Conservation (phyloP, 2,113 vertebrate genomes). For the Corythaixoides concolor region DNA sequence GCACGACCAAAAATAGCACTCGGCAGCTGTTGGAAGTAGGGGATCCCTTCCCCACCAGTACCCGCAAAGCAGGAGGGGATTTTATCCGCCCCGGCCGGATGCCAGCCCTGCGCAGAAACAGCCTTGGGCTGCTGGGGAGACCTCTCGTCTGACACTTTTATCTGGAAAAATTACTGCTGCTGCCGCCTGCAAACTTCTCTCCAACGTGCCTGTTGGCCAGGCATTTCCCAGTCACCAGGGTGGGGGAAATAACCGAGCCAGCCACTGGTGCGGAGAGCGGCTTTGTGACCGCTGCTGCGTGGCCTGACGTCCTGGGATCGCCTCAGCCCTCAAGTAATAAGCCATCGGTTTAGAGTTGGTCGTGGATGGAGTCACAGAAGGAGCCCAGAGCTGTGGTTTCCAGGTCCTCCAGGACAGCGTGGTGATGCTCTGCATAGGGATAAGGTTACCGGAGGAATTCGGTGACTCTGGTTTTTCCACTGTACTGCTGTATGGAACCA, state of each 20-base stretch:
- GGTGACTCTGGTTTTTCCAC: constrained; percentile 51
- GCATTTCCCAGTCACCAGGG: neutral
- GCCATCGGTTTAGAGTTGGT: neutral
- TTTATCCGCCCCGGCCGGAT: neutral
- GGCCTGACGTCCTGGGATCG: fast-evolving
- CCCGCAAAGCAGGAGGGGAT: neutral
- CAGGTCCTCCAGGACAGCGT: neutral
- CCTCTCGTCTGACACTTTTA: neutral
- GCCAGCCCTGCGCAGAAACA: neutral
- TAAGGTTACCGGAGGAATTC: constrained; percentile 19
- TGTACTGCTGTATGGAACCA: neutral
- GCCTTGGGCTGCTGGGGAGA: neutral
- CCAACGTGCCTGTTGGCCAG: neutral
- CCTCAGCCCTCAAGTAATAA: neutral
- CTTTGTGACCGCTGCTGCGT: fast-evolving
- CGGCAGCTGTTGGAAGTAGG: neutral
- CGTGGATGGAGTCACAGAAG: neutral
- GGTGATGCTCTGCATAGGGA: constrained; percentile 12
- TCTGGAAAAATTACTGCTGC: constrained; percentile 34
- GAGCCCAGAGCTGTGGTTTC: neutral
- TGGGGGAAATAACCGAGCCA: neutral
- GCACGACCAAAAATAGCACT: constrained; percentile 7
- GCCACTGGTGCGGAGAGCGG: neutral
- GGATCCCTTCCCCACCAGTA: constrained; percentile 18
- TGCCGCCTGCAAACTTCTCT: neutral